Evolutionary conservation across 2,888 invertebrate genomes (phyloP).

Genomic region (Caenorhabditis japonica): DNA sequence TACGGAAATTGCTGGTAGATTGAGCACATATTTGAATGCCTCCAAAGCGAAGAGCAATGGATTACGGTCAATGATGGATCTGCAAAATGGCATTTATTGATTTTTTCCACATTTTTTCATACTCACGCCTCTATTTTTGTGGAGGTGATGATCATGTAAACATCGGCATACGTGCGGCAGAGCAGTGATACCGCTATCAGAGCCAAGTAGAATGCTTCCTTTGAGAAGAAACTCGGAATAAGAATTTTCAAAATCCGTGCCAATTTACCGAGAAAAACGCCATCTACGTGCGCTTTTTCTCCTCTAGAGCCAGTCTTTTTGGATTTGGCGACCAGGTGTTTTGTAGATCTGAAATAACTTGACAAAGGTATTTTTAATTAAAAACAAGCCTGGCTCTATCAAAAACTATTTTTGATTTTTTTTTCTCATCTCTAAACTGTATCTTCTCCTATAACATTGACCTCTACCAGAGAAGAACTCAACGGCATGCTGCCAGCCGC

Average conservation of each 20-base stretch:
- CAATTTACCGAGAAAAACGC: conserved; percentile 64
- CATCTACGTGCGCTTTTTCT: conserved; percentile 61
- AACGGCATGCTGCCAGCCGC: too few species aligned
- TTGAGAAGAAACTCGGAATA: conserved; percentile 66
- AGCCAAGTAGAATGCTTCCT: conserved; percentile 72
- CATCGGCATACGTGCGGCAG: conserved; percentile 91
- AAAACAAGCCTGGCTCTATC: too few species aligned
- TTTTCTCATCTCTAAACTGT: too few species aligned
- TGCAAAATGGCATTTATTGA: conserved; percentile 81
- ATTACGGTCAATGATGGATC: conserved; percentile 92
- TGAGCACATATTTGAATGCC: conserved; percentile 85
- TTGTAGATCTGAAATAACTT: conserved; percentile 28
- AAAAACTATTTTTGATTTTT: too few species aligned
- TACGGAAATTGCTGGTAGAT: conserved; percentile 92
- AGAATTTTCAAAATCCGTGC: conserved; percentile 69
- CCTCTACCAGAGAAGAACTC: too few species aligned
- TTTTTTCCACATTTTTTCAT: too few species aligned
- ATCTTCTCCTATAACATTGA: too few species aligned
- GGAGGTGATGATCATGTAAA: conserved; percentile 96
- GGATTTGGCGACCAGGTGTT: conserved; percentile 28
- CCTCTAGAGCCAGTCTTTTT: conserved; percentile 41
- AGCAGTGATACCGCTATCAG: conserved; percentile 85
- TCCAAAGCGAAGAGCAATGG: conserved; percentile 84
- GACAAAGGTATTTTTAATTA: too few species aligned
- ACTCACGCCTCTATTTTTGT: conserved; percentile 89